These are phyloP conservation scores for Eilema depressum DNA, from an alignment of 2,888 invertebrate species.

Conservation along the genomic window DNA sequence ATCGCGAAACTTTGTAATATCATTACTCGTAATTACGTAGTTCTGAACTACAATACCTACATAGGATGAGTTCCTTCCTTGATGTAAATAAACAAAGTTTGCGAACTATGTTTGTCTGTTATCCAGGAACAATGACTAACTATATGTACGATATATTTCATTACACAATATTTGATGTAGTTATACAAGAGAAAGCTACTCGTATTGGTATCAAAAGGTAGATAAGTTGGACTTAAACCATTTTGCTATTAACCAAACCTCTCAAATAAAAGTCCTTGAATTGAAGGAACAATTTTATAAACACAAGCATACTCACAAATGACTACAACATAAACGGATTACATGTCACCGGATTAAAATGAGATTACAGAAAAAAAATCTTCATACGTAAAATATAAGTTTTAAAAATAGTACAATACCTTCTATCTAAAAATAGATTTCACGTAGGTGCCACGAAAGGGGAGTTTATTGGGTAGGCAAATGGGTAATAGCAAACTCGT, in stretches of 20 bases:
- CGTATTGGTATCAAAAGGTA: too few species aligned
- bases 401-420: slow-evolving; percentile 8
- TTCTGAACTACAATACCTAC: slow-evolving; percentile 15
- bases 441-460: slow-evolving; percentile 5
- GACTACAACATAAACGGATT: too few species aligned
- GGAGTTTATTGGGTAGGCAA: slow-evolving; percentile 10
- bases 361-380: background rate
- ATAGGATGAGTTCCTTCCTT: background rate
- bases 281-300: too few species aligned
- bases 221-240: too few species aligned
- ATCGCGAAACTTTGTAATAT: slow-evolving; percentile 29
- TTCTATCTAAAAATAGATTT: slow-evolving; percentile 16
- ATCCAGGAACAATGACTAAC: background rate
- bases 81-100: slow-evolving; percentile 6
- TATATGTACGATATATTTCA: background rate
- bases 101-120: background rate
- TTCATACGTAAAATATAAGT: background rate
- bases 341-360: too few species aligned
- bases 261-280: too few species aligned
- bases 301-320: too few species aligned
- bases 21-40: slow-evolving; percentile 32
- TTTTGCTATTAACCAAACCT: too few species aligned
- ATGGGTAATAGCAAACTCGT: background rate
- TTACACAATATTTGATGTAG: background rate
- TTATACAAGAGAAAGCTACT: too few species aligned